Base-by-base conservation (phyloP, 2,113 vertebrate species). In the Phalacrocorax aristotelis region DNA sequence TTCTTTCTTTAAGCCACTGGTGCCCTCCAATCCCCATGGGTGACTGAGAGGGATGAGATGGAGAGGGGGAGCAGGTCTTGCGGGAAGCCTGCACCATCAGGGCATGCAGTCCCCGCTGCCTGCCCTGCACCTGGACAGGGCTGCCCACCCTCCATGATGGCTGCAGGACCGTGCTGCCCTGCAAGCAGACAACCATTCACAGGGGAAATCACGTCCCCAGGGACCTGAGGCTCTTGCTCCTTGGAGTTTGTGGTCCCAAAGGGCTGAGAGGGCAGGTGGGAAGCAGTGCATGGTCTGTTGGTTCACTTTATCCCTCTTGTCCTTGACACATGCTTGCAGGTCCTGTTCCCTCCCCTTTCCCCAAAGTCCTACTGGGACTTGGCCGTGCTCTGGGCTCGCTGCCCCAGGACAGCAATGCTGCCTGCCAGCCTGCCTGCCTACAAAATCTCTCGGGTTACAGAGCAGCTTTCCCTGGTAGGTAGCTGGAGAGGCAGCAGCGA, bases 361-460 rank as follows among this genome's bases (percentile, higher is more conserved):
- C 78, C 5, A 1, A 34, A 79, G 65, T 75, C 62, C 90, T 44
- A 86, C 95, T 85, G 91, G 82, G 78, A 55, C 55, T 84, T 38
- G 91, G 95, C 91, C 1, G 4, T 25, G 87, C 68, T 87, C 64
- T 22, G 95, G 76, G 89, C 92, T 92, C 11, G 0, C 65, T 82
- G 87, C 70, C 79, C 86, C 18, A 1, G 85, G 57, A n/a, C 8
- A 30, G 91, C 83, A 87, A 90, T 0, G 3, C 92, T 94, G 79
- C 87, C 80, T 26, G 86, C 91, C 88, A 79, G 84, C 76, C 78
- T 40, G 58, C 85, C 78, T 55, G 79, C 87, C 81, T 52, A 58
- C 3, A 1, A 46, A n/a, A 52, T 85, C 83, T 81, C 93, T 97
- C 90, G 3, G 81, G 94, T 93, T 95, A 89, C 96, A 30, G 87